Percentiles rank a stretch among this genome's conserved stretches.
phyloP scores from a whole-genome alignment of 2,888 invertebrate species.

The Tetragnatha montana region DNA sequence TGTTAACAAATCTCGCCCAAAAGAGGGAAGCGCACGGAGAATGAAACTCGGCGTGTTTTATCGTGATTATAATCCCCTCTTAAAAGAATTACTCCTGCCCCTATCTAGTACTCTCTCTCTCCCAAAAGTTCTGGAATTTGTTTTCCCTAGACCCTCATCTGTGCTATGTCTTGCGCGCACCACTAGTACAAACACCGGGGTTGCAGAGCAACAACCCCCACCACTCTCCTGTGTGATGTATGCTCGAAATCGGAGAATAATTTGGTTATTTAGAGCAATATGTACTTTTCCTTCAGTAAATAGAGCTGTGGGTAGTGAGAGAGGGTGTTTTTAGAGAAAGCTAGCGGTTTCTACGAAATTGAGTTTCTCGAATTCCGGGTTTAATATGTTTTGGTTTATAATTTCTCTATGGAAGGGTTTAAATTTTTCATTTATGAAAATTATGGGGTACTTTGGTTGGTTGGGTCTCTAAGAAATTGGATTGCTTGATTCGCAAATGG shows the following conservation, averaged over 20 bases:
- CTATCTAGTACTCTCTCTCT: constrained; percentile 31
- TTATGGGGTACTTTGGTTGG: constrained; percentile 2
- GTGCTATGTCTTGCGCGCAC: constrained; percentile 55
- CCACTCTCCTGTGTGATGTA: constrained; percentile 51
- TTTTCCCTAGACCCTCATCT: constrained; percentile 60
- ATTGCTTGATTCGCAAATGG: neutral
- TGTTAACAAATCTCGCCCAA: neutral
- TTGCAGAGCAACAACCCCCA: neutral
- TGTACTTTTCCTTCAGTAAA: constrained; percentile 42
- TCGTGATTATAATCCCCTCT: constrained; percentile 65
- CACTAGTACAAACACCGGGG: constrained; percentile 47
- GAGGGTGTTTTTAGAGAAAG: constrained; percentile 16
- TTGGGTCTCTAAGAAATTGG: neutral
- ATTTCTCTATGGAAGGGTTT: constrained; percentile 36
- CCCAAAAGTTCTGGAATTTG: constrained; percentile 60
- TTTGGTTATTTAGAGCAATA: constrained; percentile 65
- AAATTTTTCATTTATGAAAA: constrained; percentile 62
- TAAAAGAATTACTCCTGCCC: constrained; percentile 64
- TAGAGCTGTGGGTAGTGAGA: constrained; percentile 3
- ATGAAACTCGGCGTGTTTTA: constrained; percentile 34
- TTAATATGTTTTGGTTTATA: constrained; percentile 58
- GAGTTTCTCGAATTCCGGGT: constrained; percentile 10
- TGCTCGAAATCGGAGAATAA: constrained; percentile 63
- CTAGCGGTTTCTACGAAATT: constrained; percentile 40
- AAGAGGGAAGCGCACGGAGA: neutral